phyloP scores from a whole-genome alignment of 2,113 vertebrate genomes.

The Sinosuthora webbiana region DNA sequence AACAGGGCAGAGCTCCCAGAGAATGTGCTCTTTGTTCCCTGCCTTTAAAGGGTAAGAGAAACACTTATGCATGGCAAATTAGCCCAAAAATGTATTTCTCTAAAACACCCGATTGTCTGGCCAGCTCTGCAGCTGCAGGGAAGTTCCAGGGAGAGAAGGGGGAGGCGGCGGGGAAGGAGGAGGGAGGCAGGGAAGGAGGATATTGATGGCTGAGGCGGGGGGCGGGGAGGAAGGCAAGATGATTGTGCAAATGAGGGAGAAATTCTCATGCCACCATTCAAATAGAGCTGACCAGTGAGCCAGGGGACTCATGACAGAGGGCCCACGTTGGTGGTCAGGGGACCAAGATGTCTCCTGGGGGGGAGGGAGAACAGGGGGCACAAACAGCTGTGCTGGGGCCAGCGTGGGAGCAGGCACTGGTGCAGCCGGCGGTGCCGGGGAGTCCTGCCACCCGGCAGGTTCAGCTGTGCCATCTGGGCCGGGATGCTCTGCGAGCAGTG shows the following conservation, averaged over 20 bases:
- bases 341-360: neutral
- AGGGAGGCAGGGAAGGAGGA: conserved; percentile 68
- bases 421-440: neutral
- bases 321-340: neutral
- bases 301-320: neutral
- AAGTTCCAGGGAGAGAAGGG: conserved; percentile 77
- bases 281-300: neutral
- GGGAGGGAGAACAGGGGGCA: neutral
- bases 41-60: conserved; percentile 84
- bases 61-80: conserved; percentile 86
- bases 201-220: neutral
- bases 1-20: conserved; percentile 73
- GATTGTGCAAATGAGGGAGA: neutral
- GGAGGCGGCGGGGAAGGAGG: conserved; percentile 63
- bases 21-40: conserved; percentile 81
- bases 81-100: conserved; percentile 86
- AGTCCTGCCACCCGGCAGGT: neutral
- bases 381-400: neutral
- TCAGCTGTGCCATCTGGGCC: conserved; percentile 46
- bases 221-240: neutral
- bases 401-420: neutral
- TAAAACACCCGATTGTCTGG: conserved; percentile 84
- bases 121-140: conserved; percentile 82
- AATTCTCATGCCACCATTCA: conserved; percentile 33
- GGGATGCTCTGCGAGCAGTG: neutral